Percentiles rank a stretch among this genome's conserved stretches.
Conservation (phyloP, 1,140 invertebrate species). For the Pseudomyrmex sp. region DNA sequence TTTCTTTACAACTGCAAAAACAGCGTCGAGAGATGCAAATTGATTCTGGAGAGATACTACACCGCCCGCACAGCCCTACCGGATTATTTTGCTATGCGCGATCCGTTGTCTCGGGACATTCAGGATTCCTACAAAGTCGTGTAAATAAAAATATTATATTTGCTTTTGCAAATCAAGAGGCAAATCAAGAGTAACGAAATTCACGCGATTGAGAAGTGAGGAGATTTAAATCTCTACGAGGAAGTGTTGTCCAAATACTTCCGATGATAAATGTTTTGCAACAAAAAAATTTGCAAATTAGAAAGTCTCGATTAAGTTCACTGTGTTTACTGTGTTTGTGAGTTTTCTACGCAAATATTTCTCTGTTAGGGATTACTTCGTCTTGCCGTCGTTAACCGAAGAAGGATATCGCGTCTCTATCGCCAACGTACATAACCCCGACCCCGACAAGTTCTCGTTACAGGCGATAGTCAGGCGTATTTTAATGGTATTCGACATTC, state of each 20-base stretch:
- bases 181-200: too few species aligned
- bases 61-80: conserved; percentile 83
- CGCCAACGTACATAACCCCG: conserved; percentile 76
- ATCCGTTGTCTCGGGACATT: conserved; percentile 82
- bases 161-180: neutral
- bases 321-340: neutral
- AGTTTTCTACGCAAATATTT: neutral
- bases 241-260: neutral
- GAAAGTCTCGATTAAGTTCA: neutral
- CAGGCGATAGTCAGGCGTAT: conserved; percentile 78
- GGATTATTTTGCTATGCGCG: conserved; percentile 84
- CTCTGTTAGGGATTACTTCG: conserved; percentile 78
- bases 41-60: conserved; percentile 84
- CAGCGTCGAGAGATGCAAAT: conserved; percentile 85
- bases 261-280: neutral
- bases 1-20: conserved; percentile 86
- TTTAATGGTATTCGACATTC: conserved; percentile 82
- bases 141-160: conserved; percentile 69
- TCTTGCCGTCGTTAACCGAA: conserved; percentile 81
- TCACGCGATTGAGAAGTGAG: too few species aligned
- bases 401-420: conserved; percentile 83
- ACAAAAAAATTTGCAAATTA: neutral
- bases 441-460: conserved; percentile 79
- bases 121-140: conserved; percentile 78
- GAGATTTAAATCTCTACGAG: neutral